A percentile compares a stretch with the other conserved stretches of the same genome.
phyloP scores from a whole-genome alignment of 1,140 invertebrate genomes.

The Drosophila ambigua region DNA sequence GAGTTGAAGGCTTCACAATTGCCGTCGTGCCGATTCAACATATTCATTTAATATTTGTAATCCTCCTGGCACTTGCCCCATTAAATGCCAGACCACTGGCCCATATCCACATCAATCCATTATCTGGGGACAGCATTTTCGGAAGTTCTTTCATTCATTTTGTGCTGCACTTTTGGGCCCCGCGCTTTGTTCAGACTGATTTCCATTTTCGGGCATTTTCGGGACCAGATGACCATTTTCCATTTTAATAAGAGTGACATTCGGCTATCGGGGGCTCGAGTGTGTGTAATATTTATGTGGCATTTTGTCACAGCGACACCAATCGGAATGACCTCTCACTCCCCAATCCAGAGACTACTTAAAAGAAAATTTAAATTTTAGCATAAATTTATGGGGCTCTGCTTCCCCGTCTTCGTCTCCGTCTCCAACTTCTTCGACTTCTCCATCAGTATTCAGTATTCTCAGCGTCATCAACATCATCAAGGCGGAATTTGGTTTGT shows the following conservation, averaged over 20 bases:
- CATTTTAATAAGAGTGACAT: conserved; percentile 72
- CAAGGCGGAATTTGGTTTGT: conserved; percentile 39
- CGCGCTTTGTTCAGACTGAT: conserved; percentile 43
- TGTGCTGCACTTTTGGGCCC: conserved; percentile 20
- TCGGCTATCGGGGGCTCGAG: conserved; percentile 65
- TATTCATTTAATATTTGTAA: too few relatives aligned
- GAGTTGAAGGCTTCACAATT: neutral
- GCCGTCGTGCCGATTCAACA: neutral
- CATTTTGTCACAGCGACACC: conserved; percentile 73
- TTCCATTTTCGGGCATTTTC: conserved; percentile 59
- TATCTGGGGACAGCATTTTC: conserved; percentile 37
- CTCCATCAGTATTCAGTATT: conserved; percentile 9
- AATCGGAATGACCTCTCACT: conserved; percentile 65
- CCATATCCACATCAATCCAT: conserved; percentile 12
- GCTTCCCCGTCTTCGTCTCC: conserved; percentile 1
- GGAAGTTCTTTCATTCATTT: conserved; percentile 47
- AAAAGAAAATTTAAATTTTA: conserved; percentile 80
- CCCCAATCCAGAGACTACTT: conserved; percentile 33
- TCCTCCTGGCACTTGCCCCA: neutral
- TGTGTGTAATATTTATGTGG: conserved; percentile 78
- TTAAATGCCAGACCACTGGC: conserved; percentile 20
- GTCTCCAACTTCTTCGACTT: too few relatives aligned
- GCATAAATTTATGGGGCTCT: conserved; percentile 73
- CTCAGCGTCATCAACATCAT: conserved; percentile 39
- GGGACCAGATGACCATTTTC: conserved; percentile 56